Percentiles rank a stretch among this genome's conserved stretches.
phyloP scores from a whole-genome alignment of 2,797 vertebrate species.

The Typhlichthys subterraneus region DNA sequence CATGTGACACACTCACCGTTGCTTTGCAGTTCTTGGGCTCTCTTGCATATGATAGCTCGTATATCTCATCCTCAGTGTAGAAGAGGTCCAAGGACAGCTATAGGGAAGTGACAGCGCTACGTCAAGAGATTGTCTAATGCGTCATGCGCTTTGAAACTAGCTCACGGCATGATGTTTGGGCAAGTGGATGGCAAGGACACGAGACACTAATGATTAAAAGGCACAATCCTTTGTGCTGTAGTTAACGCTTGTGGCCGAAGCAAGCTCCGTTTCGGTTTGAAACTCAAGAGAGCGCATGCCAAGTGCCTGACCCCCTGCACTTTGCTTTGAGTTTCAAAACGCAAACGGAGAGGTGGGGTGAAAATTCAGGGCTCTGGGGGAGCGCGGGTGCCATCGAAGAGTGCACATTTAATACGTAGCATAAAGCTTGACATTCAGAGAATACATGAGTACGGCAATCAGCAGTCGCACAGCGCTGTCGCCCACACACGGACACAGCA shows the following conservation, averaged over 20 bases:
- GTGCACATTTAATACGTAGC: conserved; percentile 48
- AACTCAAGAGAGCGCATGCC: too few species aligned
- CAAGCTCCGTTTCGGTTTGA: too few species aligned
- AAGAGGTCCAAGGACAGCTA: conserved; percentile 95
- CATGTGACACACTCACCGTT: conserved; percentile 78
- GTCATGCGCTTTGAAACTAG: background rate
- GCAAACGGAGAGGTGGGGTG: too few species aligned
- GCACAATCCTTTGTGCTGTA: too few species aligned
- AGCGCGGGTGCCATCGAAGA: conserved; percentile 54
- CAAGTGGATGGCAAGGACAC: too few species aligned
- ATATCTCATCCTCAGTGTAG: conserved; percentile 96
- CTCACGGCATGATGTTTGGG: background rate
- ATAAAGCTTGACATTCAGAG: conserved; percentile 37
- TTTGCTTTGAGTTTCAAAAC: too few species aligned
- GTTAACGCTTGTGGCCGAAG: too few species aligned
- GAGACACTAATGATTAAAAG: too few species aligned
- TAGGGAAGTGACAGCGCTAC: conserved; percentile 33
- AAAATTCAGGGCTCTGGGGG: conserved; percentile 31
- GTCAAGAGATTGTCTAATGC: background rate
- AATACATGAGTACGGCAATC: conserved; percentile 57
- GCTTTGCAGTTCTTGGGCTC: conserved; percentile 90
- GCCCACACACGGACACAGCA: conserved; percentile 69
- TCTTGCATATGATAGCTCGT: conserved; percentile 93
- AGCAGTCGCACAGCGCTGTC: conserved; percentile 61
- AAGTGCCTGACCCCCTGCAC: too few species aligned